Evolutionary conservation across 2,888 invertebrate species (phyloP).

Genomic region (Drosophila kuntzei): DNA sequence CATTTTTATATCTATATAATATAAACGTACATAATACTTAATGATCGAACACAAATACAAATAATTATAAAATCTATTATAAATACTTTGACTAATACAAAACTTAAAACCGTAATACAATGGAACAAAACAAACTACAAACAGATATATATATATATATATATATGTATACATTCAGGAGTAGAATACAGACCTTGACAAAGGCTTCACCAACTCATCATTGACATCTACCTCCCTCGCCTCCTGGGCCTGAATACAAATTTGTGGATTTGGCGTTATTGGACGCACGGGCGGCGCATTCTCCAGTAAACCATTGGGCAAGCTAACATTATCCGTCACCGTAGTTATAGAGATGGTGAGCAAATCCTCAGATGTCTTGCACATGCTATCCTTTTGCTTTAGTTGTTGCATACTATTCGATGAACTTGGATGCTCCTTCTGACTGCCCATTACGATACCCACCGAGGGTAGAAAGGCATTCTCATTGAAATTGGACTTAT

Average conservation of each 20-base stretch:
- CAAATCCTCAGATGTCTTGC: conserved; percentile 84
- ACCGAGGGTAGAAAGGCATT: conserved; percentile 88
- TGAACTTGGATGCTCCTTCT: conserved; percentile 66
- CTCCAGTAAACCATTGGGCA: conserved; percentile 84
- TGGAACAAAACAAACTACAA: conserved; percentile 33
- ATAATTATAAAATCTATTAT: conserved; percentile 29
- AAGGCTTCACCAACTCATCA: conserved; percentile 83
- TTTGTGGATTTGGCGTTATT: conserved; percentile 88
- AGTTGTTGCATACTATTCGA: conserved; percentile 78
- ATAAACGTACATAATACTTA: conserved; percentile 18
- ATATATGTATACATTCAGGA: conserved; percentile 43
- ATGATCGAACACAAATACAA: conserved; percentile 34
- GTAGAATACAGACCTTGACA: conserved; percentile 84
- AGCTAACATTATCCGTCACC: conserved; percentile 84
- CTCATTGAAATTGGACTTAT: conserved; percentile 82
- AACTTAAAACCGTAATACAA: conserved; percentile 44
- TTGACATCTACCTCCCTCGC: conserved; percentile 70
- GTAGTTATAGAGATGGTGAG: conserved; percentile 85
- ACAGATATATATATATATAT: conserved; percentile 1
- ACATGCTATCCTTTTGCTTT: conserved; percentile 85
- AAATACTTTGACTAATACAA: conserved; percentile 52
- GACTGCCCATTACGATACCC: conserved; percentile 88
- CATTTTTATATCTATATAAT: conserved; percentile 4
- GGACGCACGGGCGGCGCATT: conserved; percentile 82
- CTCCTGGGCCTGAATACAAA: conserved; percentile 79